Evolutionary conservation across 1,140 invertebrate species (phyloP).

Genomic region (Drosophila tsacasi): DNA sequence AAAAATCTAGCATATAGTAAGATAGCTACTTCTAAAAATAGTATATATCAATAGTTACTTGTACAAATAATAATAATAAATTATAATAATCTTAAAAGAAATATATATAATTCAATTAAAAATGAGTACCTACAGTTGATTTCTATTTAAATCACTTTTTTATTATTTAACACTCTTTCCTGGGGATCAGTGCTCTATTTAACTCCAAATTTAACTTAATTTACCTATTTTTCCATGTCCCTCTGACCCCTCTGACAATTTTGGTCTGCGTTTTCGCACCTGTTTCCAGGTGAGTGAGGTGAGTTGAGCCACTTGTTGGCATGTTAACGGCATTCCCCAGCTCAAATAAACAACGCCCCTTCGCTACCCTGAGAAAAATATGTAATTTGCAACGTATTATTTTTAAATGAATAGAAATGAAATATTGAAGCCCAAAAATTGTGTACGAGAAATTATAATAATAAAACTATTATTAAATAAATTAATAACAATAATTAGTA

Average conservation of each 20-base stretch:
- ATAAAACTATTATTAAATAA: no score
- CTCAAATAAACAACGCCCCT: constrained; percentile 7
- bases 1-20: background rate
- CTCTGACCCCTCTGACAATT: background rate
- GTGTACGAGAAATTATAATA: no score
- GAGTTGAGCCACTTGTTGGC: constrained; percentile 17
- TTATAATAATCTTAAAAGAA: background rate
- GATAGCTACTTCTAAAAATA: background rate
- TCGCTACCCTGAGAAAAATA: background rate
- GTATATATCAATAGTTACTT: background rate
- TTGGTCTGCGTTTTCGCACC: constrained; percentile 2
- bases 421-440: no score
- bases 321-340: constrained; percentile 20
- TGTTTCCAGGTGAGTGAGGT: constrained; percentile 17
- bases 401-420: background rate
- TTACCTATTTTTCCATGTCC: background rate
- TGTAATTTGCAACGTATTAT: background rate
- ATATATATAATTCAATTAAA: background rate
- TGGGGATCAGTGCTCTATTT: constrained; percentile 7
- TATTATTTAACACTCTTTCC: background rate
- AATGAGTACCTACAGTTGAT: background rate
- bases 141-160: background rate
- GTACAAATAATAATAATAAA: background rate
- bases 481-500: no score
- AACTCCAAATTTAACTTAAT: background rate